Base-by-base conservation (phyloP, 2,797 vertebrate species). In the Varecia variegata region DNA sequence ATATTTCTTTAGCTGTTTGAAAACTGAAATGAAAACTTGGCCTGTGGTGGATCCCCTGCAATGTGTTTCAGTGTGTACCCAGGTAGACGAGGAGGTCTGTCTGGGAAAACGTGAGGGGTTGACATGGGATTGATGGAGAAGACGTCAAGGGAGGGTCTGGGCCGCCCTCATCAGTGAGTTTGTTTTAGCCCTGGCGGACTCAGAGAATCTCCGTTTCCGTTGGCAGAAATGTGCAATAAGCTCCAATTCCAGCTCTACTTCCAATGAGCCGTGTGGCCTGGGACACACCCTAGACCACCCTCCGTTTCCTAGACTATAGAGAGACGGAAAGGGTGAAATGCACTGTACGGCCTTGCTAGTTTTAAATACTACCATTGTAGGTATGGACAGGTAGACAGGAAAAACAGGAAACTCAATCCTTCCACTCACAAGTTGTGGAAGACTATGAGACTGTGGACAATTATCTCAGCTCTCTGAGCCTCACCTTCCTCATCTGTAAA, bases 21-120 rank as follows among this genome's bases (percentile, higher is more conserved):
- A 76, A 89, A 45, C 60, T 27, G 20, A 89, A 86, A 70, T 15
- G 35, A 35, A 87, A 60, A 40, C n/a, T 68, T 81, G 35, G 35
- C 23, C 50, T 38, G 12, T 32, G 32, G 23, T 30, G 8, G 32
- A 11, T 9, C 4, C 11, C 32, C 21, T 38, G 23, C 35, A 14
- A 5, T 17, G 15, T 65, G 32, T 18, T 38, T 73, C 38, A 67
- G 47, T 43, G 3, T 20, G 17, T 56, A n/a, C 73, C 27, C 32
- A 89, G 71, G 89, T 17, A 38, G 73, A 32, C 15, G 1, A 7
- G 0, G 7, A 58, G 38, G n/a, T 12, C 73, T 47, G 13, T 3
- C 25, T 4, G 3, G 1, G 1, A 2, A 2, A 58, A 10, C 20
- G 2, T 2, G 20, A 73, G 58, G 40, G 30, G 35, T 3, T 11